phyloP scores from a whole-genome alignment of 2,888 invertebrate species.

The Trichopoda pennipes region DNA sequence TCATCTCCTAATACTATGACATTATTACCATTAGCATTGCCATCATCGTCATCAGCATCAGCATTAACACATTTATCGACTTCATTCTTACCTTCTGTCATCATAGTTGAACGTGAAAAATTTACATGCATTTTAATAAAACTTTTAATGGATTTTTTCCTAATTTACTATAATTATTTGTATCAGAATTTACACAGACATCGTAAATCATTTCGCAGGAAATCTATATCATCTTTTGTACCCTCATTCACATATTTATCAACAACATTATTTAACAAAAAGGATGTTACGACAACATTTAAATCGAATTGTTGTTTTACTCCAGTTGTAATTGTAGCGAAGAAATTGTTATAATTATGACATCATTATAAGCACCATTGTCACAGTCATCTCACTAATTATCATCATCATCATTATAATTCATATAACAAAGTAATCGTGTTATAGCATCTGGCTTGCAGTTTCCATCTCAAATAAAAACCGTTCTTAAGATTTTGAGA shows the following conservation, averaged over 20 bases:
- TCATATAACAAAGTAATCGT: constrained; percentile 6
- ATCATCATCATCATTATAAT: constrained; percentile 9
- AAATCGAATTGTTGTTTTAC: constrained; percentile 15
- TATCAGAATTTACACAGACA: constrained; percentile 80
- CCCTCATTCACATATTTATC: constrained; percentile 29
- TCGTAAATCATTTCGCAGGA: constrained; percentile 81
- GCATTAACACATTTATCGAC: neutral
- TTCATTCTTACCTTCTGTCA: constrained; percentile 40
- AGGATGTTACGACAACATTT: constrained; percentile 29
- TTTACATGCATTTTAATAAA: constrained; percentile 70
- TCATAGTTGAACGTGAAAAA: constrained; percentile 52
- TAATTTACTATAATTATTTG: constrained; percentile 78
- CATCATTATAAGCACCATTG: constrained; percentile 39
- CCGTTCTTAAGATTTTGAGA: neutral
- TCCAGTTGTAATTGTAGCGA: constrained; percentile 41
- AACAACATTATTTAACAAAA: constrained; percentile 28
- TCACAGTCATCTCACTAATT: constrained; percentile 47
- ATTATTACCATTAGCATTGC: constrained; percentile 37
- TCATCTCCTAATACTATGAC: constrained; percentile 40
- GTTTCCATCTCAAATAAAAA: neutral
- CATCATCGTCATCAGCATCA: neutral
- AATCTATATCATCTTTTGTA: constrained; percentile 70
- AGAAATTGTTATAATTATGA: constrained; percentile 63
- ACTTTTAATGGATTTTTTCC: constrained; percentile 74
- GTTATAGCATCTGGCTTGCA: constrained; percentile 18